phyloP scores from a whole-genome alignment of 2,888 invertebrate species.

The Lithosia quadra region DNA sequence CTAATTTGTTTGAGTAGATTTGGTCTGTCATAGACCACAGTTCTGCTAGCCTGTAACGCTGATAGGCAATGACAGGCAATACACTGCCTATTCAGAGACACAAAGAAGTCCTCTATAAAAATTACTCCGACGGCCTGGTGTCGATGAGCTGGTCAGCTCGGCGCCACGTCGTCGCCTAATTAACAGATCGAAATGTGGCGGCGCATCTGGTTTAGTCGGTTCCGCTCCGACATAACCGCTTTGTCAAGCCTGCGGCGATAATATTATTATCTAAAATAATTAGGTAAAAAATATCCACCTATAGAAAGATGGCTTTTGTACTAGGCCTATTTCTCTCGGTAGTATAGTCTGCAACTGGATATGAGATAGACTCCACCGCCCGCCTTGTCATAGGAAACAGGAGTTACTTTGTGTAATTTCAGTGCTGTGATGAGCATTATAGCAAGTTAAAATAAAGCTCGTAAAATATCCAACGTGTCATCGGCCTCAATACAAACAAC shows the following conservation, averaged over 20 bases:
- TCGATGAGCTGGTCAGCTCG: background rate
- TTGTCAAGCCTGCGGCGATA: background rate
- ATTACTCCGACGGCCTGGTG: background rate
- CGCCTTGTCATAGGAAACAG: background rate
- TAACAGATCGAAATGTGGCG: background rate
- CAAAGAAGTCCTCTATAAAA: background rate
- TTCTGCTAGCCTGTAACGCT: background rate
- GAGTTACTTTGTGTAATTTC: too few species aligned
- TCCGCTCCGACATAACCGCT: background rate
- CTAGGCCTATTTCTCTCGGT: background rate
- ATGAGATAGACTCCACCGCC: background rate
- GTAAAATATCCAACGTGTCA: conserved; percentile 4
- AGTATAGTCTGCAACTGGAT: background rate
- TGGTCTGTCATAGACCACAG: background rate
- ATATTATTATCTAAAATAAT: too few species aligned
- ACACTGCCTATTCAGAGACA: too few species aligned
- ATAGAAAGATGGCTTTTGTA: background rate
- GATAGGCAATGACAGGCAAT: background rate
- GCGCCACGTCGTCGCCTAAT: background rate
- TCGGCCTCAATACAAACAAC: conserved; percentile 13
- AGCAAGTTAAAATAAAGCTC: too few species aligned
- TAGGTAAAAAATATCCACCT: too few species aligned
- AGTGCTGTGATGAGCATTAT: background rate
- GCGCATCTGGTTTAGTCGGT: conserved; percentile 1
- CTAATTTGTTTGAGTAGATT: background rate